Percentiles rank a stretch among this genome's conserved stretches.
Evolutionary conservation across 2,113 vertebrate species (phyloP).

Genomic region (Arothron firmamentum): DNA sequence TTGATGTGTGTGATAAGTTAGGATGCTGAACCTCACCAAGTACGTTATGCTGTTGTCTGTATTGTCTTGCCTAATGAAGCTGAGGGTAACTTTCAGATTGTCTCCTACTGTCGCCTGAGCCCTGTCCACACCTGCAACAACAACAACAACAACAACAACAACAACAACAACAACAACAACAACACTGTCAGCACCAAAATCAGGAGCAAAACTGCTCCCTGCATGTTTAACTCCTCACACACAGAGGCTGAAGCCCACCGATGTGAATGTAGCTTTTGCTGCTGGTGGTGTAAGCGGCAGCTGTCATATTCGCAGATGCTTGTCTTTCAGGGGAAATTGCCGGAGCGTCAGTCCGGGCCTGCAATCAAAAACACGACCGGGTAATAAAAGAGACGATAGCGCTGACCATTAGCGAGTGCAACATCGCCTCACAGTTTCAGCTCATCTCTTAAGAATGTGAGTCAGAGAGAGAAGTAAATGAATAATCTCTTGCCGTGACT

Average conservation of each 20-base stretch:
- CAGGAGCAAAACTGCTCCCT: not conserved
- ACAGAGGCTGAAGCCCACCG: constrained; percentile 27
- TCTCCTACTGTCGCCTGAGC: constrained; percentile 32
- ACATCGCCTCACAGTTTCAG: no score
- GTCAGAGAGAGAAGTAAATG: not conserved
- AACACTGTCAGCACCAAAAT: not conserved
- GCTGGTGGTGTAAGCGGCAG: constrained; percentile 53
- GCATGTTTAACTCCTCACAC: not conserved
- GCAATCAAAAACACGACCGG: constrained; percentile 2
- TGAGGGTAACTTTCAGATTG: constrained; percentile 58
- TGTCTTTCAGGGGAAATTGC: constrained; percentile 31
- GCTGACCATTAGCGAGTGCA: no score
- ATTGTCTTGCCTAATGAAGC: constrained; percentile 11
- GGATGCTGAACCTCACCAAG: constrained; percentile 57
- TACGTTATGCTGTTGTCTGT: constrained; percentile 60
- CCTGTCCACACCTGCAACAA: constrained; percentile 30
- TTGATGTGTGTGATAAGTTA: no score
- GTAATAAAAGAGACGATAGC: not conserved
- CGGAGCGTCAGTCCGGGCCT: constrained; percentile 62
- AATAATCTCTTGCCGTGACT: not conserved
- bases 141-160: not conserved
- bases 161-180: not conserved
- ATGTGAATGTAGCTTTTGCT: constrained; percentile 73
- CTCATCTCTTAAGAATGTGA: no score
- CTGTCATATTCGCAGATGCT: constrained; percentile 59